phyloP scores from a whole-genome alignment of 2,797 vertebrate genomes.

The Periophthalmus magnuspinnatus region DNA sequence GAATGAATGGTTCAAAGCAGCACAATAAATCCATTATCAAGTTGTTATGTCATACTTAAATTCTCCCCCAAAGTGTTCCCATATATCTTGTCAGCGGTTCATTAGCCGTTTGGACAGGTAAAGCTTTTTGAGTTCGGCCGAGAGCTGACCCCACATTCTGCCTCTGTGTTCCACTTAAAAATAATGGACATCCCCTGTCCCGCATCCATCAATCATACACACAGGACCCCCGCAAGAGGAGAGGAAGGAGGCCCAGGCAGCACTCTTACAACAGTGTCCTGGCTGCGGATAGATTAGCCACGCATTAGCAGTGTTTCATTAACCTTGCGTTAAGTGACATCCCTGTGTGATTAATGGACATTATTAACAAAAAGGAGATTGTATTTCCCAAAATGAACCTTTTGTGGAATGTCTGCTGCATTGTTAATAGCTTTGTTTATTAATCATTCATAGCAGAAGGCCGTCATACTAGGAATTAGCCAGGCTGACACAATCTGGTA shows the following conservation, averaged over 20 bases:
- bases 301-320: conserved; percentile 81
- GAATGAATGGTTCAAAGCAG: conserved; percentile 58
- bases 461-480: conserved; percentile 47
- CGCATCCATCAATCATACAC: conserved; percentile 74
- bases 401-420: conserved; percentile 72
- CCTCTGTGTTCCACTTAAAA: conserved; percentile 76
- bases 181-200: conserved; percentile 78
- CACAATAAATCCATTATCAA: conserved; percentile 75
- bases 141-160: conserved; percentile 71
- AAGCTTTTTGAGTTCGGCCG: conserved; percentile 69
- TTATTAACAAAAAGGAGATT: conserved; percentile 81
- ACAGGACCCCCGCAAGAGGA: conserved; percentile 55
- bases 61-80: conserved; percentile 71
- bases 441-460: conserved; percentile 69
- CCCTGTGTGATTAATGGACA: conserved; percentile 76
- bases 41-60: conserved; percentile 76
- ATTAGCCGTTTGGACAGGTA: conserved; percentile 75
- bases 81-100: conserved; percentile 74
- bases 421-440: conserved; percentile 78
- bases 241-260: conserved; percentile 63
- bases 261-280: conserved; percentile 69
- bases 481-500: conserved; percentile 50
- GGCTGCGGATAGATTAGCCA: conserved; percentile 77
- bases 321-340: conserved; percentile 80
- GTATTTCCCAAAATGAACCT: conserved; percentile 76